Evolutionary conservation across 1,140 invertebrate species (phyloP).

Genomic region (Schlechtendalia chinensis): DNA sequence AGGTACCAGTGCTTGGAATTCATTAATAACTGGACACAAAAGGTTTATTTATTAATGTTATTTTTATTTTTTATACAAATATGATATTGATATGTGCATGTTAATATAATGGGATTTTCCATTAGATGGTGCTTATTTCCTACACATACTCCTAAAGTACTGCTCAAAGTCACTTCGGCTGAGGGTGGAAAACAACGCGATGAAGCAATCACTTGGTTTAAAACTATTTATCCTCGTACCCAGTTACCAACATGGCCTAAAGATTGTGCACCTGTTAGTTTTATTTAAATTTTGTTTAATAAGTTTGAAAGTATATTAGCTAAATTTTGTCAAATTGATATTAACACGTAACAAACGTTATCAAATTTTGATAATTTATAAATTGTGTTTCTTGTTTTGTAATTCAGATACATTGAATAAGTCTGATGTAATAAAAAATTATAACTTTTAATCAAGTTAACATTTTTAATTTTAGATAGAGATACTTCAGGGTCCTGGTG

Average conservation of each 20-base stretch:
- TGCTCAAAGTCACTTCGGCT: conserved; percentile 84
- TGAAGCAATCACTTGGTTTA: conserved; percentile 98
- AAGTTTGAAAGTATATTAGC: no score
- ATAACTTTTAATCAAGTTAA: neutral
- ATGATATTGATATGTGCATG: neutral
- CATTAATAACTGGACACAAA: conserved; percentile 93
- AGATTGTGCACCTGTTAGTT: conserved; percentile 78
- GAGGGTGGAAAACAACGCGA: conserved; percentile 95
- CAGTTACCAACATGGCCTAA: conserved; percentile 84
- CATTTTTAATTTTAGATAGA: conserved; percentile 68
- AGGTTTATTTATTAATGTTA: conserved; percentile 59
- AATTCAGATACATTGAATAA: neutral
- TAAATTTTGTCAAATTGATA: neutral
- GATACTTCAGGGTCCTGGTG: conserved; percentile 94
- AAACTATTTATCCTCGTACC: conserved; percentile 92
- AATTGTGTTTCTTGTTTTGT: no score
- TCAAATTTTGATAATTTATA: no score
- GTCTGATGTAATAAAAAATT: neutral
- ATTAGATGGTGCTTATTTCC: conserved; percentile 96
- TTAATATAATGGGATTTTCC: conserved; percentile 14
- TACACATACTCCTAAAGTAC: conserved; percentile 90
- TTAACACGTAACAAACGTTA: neutral
- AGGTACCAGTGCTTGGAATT: conserved; percentile 99
- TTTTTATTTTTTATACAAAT: neutral
- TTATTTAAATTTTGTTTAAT: neutral